These are phyloP conservation scores for Emydoidea blandingii DNA, from an alignment of 2,797 vertebrate genomes.

Conservation along the genomic window DNA sequence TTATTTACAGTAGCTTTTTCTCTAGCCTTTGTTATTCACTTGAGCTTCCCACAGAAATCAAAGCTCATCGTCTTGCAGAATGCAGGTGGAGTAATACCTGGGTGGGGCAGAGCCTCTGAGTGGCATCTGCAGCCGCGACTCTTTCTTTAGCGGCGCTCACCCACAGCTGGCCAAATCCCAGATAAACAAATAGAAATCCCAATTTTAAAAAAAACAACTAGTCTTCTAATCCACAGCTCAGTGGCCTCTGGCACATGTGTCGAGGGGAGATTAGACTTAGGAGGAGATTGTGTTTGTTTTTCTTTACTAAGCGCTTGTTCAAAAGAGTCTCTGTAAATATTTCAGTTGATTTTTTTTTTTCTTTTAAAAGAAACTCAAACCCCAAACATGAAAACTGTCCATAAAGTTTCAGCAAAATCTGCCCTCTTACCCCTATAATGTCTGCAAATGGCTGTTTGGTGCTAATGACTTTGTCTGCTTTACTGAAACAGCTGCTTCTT, in stretches of 20 bases:
- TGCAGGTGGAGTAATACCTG: constrained; percentile 67
- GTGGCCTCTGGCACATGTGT: constrained; percentile 74
- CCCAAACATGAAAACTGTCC: constrained; percentile 63
- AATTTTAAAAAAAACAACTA: constrained; percentile 49
- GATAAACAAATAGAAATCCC: constrained; percentile 55
- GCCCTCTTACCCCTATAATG: not conserved
- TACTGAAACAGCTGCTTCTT: not conserved
- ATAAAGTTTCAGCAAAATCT: constrained; percentile 46
- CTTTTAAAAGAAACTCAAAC: constrained; percentile 35
- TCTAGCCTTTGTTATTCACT: constrained; percentile 75
- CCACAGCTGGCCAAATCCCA: constrained; percentile 67
- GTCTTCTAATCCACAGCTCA: constrained; percentile 62
- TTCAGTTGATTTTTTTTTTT: constrained; percentile 57
- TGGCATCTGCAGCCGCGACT: constrained; percentile 34
- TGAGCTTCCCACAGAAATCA: constrained; percentile 73
- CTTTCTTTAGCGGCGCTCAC: constrained; percentile 46
- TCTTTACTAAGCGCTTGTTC: constrained; percentile 66
- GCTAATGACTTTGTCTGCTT: not conserved
- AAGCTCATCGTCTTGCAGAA: constrained; percentile 69
- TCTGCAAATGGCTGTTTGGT: not conserved
- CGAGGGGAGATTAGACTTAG: constrained; percentile 76
- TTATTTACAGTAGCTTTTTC: constrained; percentile 84
- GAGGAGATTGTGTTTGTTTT: constrained; percentile 73
- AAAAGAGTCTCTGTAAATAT: constrained; percentile 69
- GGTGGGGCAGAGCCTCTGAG: constrained; percentile 57